Evolutionary conservation across 1,140 invertebrate genomes (phyloP), one percentile per base, ranked within the genome.

Genomic region (Anastatus disparis): DNA sequence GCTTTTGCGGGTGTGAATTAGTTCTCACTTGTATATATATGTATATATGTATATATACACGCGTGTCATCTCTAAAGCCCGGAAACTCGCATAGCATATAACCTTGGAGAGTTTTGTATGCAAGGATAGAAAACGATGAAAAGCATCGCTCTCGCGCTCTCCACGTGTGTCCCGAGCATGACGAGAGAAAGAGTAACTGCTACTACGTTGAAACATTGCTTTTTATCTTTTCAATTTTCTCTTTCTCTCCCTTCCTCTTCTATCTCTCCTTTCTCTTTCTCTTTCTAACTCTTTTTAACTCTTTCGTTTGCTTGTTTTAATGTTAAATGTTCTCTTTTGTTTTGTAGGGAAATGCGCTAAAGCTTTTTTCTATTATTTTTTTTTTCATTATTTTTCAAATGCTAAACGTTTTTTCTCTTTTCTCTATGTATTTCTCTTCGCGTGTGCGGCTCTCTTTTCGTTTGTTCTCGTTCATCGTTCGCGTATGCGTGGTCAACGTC

Each of bases 271-370:
- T 1, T 17, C 20, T 44, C 52, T 48, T 29, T 31, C 13, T 48
- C 44, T 53, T 17, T 52, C 56, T 50, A 20, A 29, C 44, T 46
- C 40, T 46, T 48, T 56, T 24, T 69, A 40, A 56, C 4, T n/a
- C 13, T 12, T 31, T 2, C 26, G 7, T 10, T 22, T 79, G 78
- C 79, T 81, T 80, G n/a, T 81, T 80, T 81, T 80, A 80, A 81
- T 81, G 78, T 78, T 78, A 81, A 81, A 81, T 77, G 78, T 74
- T 78, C 74, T 75, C 77, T 79, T 81, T 80, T 81, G 79, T 81
- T 78, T 78, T 46, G 62, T 62, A 70, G 61, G 68, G 50, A 70
- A 72, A 4, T 8, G 58, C 40, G 9, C 3, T 10, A 26, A 3
- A 8, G 31, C 26, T 46, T 61, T 61, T 46, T 61, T n/a, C n/a